A percentile compares a stretch with the other conserved stretches of the same genome.
phyloP scores from a whole-genome alignment of 2,797 vertebrate genomes.

The Pseudocheirus occidentalis region DNA sequence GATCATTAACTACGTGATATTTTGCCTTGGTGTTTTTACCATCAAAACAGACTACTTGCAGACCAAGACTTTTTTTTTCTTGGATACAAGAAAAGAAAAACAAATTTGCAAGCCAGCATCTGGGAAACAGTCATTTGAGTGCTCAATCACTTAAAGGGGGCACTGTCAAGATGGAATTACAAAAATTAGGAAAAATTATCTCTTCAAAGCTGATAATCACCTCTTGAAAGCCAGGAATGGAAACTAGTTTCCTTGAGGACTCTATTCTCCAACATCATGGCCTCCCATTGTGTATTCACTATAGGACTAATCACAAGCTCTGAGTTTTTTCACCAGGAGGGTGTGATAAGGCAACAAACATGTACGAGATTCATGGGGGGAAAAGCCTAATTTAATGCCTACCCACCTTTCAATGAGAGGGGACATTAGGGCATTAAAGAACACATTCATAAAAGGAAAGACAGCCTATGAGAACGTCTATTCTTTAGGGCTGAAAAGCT shows the following conservation, averaged over 20 bases:
- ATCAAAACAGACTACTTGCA: constrained; percentile 31
- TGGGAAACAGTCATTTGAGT: constrained; percentile 19
- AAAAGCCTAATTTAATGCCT: constrained; percentile 41
- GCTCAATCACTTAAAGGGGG: constrained; percentile 9
- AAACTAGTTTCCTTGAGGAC: background rate
- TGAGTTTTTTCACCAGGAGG: constrained; percentile 31
- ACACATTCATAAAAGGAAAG: constrained; percentile 59
- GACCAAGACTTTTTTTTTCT: constrained; percentile 14
- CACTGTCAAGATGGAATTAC: constrained; percentile 29
- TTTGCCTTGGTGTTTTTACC: background rate
- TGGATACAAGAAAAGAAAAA: background rate
- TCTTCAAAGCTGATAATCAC: constrained; percentile 20
- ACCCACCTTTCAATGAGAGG: constrained; percentile 27
- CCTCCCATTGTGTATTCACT: background rate
- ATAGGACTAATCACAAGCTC: constrained; percentile 13
- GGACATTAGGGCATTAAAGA: constrained; percentile 67
- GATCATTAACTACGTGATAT: background rate
- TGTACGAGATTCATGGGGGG: background rate
- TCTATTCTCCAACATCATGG: background rate
- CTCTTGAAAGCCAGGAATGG: constrained; percentile 23
- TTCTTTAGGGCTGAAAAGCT: constrained; percentile 29
- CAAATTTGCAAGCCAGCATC: background rate
- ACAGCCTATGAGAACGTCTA: constrained; percentile 19
- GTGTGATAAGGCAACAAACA: constrained; percentile 44
- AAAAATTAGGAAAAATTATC: constrained; percentile 32